A percentile compares a stretch with the other conserved stretches of the same genome.
These are phyloP conservation scores for Coregonus suidteri DNA, from an alignment of 2,797 vertebrate genomes.

Conservation along the genomic window DNA sequence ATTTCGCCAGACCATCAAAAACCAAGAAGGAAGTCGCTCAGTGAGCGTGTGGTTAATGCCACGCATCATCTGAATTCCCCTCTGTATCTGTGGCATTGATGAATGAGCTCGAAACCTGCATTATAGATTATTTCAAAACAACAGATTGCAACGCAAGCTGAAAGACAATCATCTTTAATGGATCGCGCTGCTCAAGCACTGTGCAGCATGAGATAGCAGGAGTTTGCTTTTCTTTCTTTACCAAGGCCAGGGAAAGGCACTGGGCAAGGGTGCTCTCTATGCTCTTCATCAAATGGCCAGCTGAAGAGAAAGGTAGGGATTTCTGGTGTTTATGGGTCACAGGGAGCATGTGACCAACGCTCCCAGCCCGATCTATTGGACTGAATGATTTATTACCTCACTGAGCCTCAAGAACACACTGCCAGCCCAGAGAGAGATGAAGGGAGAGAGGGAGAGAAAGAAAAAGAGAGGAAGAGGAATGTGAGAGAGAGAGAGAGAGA, in stretches of 20 bases:
- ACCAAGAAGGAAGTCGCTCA: no score
- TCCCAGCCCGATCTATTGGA: slow-evolving; percentile 48
- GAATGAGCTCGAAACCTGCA: background rate
- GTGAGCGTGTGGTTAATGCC: background rate
- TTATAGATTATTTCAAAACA: slow-evolving; percentile 13
- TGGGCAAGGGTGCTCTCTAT: slow-evolving; percentile 41
- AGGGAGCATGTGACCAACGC: slow-evolving; percentile 49
- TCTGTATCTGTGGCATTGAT: background rate
- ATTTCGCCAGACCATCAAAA: no score
- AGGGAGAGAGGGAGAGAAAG: slow-evolving; percentile 10
- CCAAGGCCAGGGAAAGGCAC: slow-evolving; percentile 39
- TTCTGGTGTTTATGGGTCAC: slow-evolving; percentile 61
- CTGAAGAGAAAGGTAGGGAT: slow-evolving; percentile 58
- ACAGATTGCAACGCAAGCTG: slow-evolving; percentile 9
- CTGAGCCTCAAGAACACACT: slow-evolving; percentile 41
- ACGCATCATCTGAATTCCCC: background rate
- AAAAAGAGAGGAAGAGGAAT: background rate
- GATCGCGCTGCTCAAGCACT: background rate
- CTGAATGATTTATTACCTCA: slow-evolving; percentile 66
- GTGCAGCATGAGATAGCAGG: background rate
- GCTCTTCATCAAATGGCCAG: slow-evolving; percentile 56
- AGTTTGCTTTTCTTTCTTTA: background rate
- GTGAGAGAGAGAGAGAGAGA: background rate
- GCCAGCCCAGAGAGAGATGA: slow-evolving; percentile 21
- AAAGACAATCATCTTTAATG: slow-evolving; percentile 14